These are phyloP conservation scores for Galleria mellonella DNA, from an alignment of 1,140 invertebrate species.

Conservation along the genomic window DNA sequence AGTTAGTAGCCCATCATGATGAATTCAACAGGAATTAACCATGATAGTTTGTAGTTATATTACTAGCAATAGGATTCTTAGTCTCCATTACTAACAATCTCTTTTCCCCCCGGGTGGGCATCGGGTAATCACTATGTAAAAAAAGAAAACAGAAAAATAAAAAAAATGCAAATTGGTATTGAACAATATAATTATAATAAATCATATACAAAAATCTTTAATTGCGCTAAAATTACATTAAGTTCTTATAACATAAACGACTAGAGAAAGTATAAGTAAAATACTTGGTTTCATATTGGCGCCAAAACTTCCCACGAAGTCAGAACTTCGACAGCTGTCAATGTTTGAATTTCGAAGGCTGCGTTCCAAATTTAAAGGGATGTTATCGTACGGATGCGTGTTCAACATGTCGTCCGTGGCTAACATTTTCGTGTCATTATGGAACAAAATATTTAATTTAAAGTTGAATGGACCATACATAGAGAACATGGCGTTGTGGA, in stretches of 20 bases:
- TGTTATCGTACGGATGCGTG: slow-evolving; percentile 47
- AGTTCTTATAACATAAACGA: slow-evolving; percentile 16
- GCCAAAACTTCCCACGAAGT: slow-evolving; percentile 14
- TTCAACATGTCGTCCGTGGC: slow-evolving; percentile 53
- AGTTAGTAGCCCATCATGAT: too few species aligned
- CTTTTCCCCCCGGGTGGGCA: too few species aligned
- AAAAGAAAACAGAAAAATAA: too few species aligned
- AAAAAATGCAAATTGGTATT: too few species aligned
- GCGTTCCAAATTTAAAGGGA: slow-evolving; percentile 52
- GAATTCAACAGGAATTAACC: too few species aligned
- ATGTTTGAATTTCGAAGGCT: slow-evolving; percentile 23
- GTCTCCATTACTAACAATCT: too few species aligned
- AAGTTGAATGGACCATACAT: slow-evolving; percentile 80
- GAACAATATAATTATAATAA: too few species aligned
- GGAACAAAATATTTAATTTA: slow-evolving; percentile 78
- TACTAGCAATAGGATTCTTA: too few species aligned
- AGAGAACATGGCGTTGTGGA: slow-evolving; percentile 76
- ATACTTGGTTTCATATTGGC: slow-evolving; percentile 12
- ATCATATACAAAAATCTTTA: too few species aligned
- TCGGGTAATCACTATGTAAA: too few species aligned
- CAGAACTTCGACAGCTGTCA: slow-evolving; percentile 28
- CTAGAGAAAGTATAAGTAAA: slow-evolving; percentile 20
- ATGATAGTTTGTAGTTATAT: too few species aligned
- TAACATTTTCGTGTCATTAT: slow-evolving; percentile 77
- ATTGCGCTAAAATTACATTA: too few species aligned